Percentiles rank a stretch among this genome's conserved stretches.
Conservation (phyloP, 2,797 vertebrate genomes). For the Gadopsis marmoratus region DNA sequence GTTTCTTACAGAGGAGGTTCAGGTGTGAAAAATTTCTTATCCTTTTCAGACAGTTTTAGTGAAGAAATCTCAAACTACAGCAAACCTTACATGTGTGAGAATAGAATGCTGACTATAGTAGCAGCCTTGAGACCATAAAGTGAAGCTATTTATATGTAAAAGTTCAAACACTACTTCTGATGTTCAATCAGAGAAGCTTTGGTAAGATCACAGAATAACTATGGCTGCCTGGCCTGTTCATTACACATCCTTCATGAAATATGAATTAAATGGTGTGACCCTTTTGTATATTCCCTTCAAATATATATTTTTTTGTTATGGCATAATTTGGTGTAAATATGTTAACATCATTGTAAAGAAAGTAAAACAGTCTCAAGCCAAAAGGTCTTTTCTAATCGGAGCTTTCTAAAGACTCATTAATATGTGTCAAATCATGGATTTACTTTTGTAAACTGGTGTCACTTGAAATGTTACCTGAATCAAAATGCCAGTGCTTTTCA, state of each 20-base stretch:
- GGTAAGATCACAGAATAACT: slow-evolving; percentile 12
- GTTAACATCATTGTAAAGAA: not conserved
- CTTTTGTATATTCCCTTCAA: not conserved
- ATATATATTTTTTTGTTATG: not conserved
- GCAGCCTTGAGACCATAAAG: not conserved
- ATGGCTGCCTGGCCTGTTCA: not conserved
- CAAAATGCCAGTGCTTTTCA: not conserved
- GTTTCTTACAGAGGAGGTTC: slow-evolving; percentile 18
- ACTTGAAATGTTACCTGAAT: slow-evolving; percentile 13
- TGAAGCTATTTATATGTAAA: not conserved
- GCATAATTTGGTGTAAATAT: not conserved
- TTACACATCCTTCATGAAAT: slow-evolving; percentile 1
- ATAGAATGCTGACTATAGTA: slow-evolving; percentile 7
- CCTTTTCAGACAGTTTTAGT: not conserved
- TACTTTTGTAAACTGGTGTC: not conserved
- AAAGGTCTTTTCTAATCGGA: not conserved
- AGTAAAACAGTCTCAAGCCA: not conserved
- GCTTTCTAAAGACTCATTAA: not conserved
- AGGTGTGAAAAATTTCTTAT: not conserved
- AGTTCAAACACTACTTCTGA: slow-evolving; percentile 6
- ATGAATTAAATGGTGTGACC: not conserved
- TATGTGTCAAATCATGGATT: not conserved
- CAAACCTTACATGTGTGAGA: slow-evolving; percentile 16
- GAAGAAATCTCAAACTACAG: slow-evolving; percentile 10
- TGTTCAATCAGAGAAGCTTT: not conserved